These are phyloP conservation scores for Rhinoderma darwinii DNA, from an alignment of 2,113 vertebrate species.

Conservation along the genomic window DNA sequence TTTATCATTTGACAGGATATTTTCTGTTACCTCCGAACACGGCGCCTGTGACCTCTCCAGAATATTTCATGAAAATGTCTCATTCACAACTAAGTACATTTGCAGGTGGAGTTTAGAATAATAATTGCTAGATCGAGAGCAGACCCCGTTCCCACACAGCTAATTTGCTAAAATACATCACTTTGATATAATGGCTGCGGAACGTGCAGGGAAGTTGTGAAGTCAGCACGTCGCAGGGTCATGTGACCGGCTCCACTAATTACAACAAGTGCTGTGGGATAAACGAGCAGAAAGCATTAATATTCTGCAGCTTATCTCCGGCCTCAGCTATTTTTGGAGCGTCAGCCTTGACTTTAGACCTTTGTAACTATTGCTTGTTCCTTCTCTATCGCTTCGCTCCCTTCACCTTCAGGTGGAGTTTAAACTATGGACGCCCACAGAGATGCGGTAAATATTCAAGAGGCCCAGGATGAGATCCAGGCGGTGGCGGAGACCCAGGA, in stretches of 20 bases:
- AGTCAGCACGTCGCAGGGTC: background rate
- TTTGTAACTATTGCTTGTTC: background rate
- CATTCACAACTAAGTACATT: too few species aligned
- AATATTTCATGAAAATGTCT: background rate
- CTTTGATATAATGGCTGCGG: background rate
- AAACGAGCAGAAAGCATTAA: background rate
- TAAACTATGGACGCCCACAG: background rate
- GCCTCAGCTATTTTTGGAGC: background rate
- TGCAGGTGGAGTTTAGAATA: too few species aligned
- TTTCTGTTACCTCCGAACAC: background rate
- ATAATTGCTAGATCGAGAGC: too few species aligned
- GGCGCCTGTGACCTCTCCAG: background rate
- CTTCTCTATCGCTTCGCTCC: background rate
- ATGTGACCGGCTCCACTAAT: background rate
- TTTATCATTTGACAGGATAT: background rate
- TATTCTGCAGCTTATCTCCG: background rate
- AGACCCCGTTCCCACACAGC: too few species aligned
- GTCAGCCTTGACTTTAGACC: constrained; percentile 14
- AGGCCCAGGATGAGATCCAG: background rate
- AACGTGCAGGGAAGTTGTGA: background rate
- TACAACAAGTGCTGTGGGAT: background rate
- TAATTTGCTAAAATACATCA: too few species aligned
- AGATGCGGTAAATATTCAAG: background rate
- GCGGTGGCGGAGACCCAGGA: background rate
- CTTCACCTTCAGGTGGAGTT: background rate